Evolutionary conservation across 2,888 invertebrate genomes (phyloP).

Genomic region (Apotomis turbidana): DNA sequence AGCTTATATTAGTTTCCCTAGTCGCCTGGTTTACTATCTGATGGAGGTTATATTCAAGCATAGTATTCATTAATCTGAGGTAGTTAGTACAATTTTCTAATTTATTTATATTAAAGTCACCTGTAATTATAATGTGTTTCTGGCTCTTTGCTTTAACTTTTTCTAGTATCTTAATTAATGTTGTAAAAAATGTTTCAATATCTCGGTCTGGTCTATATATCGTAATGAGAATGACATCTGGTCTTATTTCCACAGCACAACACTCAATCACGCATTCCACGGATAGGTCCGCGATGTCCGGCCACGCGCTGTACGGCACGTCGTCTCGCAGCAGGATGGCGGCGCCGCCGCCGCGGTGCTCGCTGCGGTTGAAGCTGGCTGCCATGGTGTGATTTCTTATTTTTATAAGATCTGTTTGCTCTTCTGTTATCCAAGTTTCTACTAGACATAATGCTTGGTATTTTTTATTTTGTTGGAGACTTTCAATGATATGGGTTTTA

Average conservation of each 20-base stretch:
- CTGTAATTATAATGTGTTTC: background rate
- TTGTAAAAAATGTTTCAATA: background rate
- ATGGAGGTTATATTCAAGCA: conserved; percentile 4
- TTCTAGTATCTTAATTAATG: background rate
- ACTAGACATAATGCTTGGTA: conserved; percentile 33
- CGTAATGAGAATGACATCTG: background rate
- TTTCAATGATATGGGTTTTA: background rate
- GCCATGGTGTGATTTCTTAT: conserved; percentile 14
- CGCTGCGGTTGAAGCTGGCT: conserved; percentile 16
- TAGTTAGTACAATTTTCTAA: conserved; percentile 16
- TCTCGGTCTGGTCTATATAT: background rate
- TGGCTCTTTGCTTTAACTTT: background rate
- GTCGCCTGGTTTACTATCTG: background rate
- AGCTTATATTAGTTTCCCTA: background rate
- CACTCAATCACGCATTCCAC: conserved; percentile 6
- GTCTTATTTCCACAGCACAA: conserved; percentile 3
- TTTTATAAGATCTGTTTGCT: conserved; percentile 19
- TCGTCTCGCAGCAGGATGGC: conserved; percentile 28
- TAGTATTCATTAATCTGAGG: background rate
- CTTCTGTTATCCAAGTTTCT: conserved; percentile 37
- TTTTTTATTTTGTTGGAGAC: background rate
- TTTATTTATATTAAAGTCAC: conserved; percentile 27
- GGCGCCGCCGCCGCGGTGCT: conserved; percentile 32
- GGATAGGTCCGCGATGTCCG: background rate
- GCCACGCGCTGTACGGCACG: background rate